Conservation (phyloP, 2,888 invertebrate genomes). For the Gastrophysa polygoni region DNA sequence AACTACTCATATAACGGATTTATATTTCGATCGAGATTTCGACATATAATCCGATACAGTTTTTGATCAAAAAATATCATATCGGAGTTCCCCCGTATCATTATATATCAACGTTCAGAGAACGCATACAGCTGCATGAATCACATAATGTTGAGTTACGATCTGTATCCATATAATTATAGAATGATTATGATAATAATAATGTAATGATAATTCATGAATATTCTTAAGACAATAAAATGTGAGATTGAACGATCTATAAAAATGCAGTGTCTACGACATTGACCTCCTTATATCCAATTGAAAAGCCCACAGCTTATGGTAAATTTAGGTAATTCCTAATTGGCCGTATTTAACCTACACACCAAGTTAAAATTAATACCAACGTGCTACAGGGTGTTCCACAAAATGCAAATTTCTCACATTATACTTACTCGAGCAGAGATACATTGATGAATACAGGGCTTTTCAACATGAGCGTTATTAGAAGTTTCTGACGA, state of each 20-base stretch:
- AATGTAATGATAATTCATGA: not conserved
- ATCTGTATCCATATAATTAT: not conserved
- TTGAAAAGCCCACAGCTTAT: slow-evolving; percentile 30
- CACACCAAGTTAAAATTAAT: slow-evolving; percentile 6
- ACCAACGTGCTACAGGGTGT: not conserved
- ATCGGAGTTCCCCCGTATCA: not conserved
- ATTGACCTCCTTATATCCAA: slow-evolving; percentile 38
- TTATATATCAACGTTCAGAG: too few relatives aligned
- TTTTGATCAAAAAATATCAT: too few relatives aligned
- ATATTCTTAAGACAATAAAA: not conserved
- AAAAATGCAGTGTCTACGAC: slow-evolving; percentile 28
- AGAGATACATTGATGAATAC: too few relatives aligned
- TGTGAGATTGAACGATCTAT: not conserved
- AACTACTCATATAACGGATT: too few relatives aligned
- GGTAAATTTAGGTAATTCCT: slow-evolving; percentile 36
- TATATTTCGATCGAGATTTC: too few relatives aligned
- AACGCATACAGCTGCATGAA: too few relatives aligned
- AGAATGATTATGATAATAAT: not conserved
- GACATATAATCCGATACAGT: too few relatives aligned
- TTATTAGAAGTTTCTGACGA: too few relatives aligned
- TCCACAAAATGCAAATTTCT: too few relatives aligned
- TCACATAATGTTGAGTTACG: not conserved
- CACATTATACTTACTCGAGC: too few relatives aligned
- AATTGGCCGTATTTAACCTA: slow-evolving; percentile 6
- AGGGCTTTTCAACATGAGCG: too few relatives aligned